Evolutionary conservation across 2,797 vertebrate genomes (phyloP), one percentile per base, ranked within the genome.

Genomic region (Cottoperca gobio): DNA sequence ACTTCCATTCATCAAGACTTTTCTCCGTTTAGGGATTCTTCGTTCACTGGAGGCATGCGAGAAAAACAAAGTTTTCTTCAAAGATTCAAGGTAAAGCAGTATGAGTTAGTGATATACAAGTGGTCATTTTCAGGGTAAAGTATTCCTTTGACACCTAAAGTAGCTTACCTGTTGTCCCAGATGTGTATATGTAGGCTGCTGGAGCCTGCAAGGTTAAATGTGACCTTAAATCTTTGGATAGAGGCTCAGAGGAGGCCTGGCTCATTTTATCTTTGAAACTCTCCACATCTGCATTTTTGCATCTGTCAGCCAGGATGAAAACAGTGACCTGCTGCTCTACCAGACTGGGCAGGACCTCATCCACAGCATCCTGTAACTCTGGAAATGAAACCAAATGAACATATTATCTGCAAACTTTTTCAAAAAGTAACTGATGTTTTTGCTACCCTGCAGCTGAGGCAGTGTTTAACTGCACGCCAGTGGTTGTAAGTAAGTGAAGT

Each of bases 141-240:
- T n/a, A n/a, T n/a, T 33, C 33, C 31, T 33, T n/a, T n/a, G n/a
- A 31, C 40, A 24, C 6, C 39, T 28, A 23, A 35, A 54, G 37
- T 1, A n/a, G 14, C 12, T 82, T 88, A 97, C 97, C 97, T 93
- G 97, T 97, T 43, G 97, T 98, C 53, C 97, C 97, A n/a, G 97
- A 97, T 26, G 97, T 98, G 87, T 96, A 97, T 48, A 98, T 95
- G 73, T 95, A 97, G 50, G 92, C 23, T 6, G 94, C 95, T 26
- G 95, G 90, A 58, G 85, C 94, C 70, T 70, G 59, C 43, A 90
- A 65, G 8, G 89, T 95, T 45, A 95, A 8, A 64, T 92, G 86
- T 6, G 94, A 92, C 69, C 95, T 92, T 76, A 95, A 87, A 0
- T 94, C 92, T 45, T 85, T 83, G 0, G 95, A 86, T 21, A 92